Percentiles rank a stretch among this genome's conserved stretches.
Conservation (phyloP, 1,140 invertebrate genomes). For the Augochlora pura region DNA sequence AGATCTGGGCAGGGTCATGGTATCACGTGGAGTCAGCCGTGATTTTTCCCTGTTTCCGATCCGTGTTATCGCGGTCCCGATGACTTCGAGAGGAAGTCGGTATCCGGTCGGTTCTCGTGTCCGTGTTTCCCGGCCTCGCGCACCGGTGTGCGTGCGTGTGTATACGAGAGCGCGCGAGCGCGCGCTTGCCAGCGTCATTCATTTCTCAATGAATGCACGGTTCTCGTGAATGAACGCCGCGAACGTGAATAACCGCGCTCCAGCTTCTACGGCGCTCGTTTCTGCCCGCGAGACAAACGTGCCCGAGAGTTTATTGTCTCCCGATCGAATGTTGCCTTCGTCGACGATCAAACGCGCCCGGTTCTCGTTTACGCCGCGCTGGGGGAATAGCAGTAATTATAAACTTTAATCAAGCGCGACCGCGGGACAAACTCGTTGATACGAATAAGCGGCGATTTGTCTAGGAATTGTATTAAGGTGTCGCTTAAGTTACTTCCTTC, state of each 20-base stretch:
- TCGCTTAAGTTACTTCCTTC: too few species aligned
- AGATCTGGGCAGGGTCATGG: not conserved
- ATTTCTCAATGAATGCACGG: conserved; percentile 43
- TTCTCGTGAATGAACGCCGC: conserved; percentile 44
- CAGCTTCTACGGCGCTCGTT: conserved; percentile 12
- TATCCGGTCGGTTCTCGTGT: conserved; percentile 26
- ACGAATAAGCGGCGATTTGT: too few species aligned
- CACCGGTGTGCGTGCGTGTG: not conserved
- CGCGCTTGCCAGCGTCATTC: conserved; percentile 28
- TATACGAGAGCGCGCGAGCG: not conserved
- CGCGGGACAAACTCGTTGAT: too few species aligned
- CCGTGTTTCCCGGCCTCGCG: not conserved
- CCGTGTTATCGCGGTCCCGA: conserved; percentile 32
- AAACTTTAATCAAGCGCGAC: too few species aligned
- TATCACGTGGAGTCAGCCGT: conserved; percentile 13
- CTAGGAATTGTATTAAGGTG: too few species aligned
- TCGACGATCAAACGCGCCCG: too few species aligned
- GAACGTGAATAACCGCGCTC: conserved; percentile 23
- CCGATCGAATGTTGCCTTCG: not conserved
- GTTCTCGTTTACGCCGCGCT: too few species aligned
- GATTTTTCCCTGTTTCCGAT: conserved; percentile 5
- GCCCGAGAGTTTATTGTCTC: not conserved
- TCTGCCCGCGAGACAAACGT: not conserved
- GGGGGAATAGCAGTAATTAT: too few species aligned
- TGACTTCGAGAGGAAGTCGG: conserved; percentile 47